These are phyloP conservation scores for Ochotona princeps DNA, from an alignment of 2,113 vertebrate genomes.

Conservation along the genomic window DNA sequence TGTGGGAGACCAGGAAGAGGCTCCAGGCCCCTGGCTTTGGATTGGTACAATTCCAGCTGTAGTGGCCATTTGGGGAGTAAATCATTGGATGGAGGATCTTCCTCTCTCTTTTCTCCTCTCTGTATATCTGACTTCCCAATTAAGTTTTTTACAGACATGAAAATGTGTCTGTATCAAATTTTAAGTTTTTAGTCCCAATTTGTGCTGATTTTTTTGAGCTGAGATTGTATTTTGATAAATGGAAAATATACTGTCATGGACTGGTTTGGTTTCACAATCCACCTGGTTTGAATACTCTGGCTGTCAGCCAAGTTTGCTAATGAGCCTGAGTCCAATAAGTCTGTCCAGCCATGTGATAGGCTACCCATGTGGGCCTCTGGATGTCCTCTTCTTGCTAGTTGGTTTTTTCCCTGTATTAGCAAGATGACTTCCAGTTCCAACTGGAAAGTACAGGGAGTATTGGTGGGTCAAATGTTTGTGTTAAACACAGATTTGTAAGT, in stretches of 20 bases:
- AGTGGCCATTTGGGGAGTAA: too few relatives aligned
- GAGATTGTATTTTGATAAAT: neutral
- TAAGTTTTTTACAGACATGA: too few relatives aligned
- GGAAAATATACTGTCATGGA: neutral
- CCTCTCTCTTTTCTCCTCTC: too few relatives aligned
- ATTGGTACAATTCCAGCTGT: too few relatives aligned
- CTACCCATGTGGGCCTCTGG: neutral
- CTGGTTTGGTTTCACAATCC: neutral
- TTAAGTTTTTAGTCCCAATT: neutral
- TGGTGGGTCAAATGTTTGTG: neutral
- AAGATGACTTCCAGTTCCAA: neutral
- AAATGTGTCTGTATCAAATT: neutral
- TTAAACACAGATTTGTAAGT: neutral
- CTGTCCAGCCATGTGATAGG: neutral
- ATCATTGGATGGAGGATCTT: too few relatives aligned
- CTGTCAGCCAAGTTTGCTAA: neutral
- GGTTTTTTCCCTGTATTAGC: neutral
- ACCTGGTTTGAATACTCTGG: neutral
- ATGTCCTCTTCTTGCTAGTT: neutral
- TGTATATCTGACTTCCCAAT: too few relatives aligned
- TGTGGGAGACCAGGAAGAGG: too few relatives aligned
- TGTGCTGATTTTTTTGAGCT: constrained; percentile 11
- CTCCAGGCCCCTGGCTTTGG: too few relatives aligned
- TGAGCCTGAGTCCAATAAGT: neutral
- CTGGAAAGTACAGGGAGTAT: neutral